A percentile compares a stretch with the other conserved stretches of the same genome.
These are phyloP conservation scores for Pteruthius melanotis DNA, from an alignment of 2,113 vertebrate species.

Conservation along the genomic window DNA sequence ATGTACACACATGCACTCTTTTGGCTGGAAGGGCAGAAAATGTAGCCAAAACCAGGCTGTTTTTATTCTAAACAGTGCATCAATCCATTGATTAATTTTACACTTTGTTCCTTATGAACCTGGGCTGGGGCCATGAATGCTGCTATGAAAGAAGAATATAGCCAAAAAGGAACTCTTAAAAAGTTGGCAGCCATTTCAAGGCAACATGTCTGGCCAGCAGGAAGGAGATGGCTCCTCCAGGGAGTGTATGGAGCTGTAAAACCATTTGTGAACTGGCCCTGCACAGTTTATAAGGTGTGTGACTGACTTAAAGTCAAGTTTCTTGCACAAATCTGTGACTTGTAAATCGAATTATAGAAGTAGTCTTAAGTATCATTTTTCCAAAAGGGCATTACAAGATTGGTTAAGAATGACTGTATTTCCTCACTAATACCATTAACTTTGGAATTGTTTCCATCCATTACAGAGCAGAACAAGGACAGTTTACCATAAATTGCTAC, in stretches of 20 bases:
- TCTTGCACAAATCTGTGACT: slow-evolving; percentile 57
- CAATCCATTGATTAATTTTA: slow-evolving; percentile 68
- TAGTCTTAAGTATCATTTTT: slow-evolving; percentile 53
- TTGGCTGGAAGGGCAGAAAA: slow-evolving; percentile 61
- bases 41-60: slow-evolving; percentile 30
- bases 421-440: slow-evolving; percentile 63
- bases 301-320: slow-evolving; percentile 63
- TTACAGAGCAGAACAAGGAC: slow-evolving; percentile 26
- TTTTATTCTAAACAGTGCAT: slow-evolving; percentile 69
- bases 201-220: slow-evolving; percentile 61
- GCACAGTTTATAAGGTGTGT: slow-evolving; percentile 68
- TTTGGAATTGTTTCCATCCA: slow-evolving; percentile 59
- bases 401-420: slow-evolving; percentile 62
- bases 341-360: slow-evolving; percentile 65
- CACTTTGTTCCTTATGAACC: slow-evolving; percentile 69
- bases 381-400: slow-evolving; percentile 49
- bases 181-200: slow-evolving; percentile 57
- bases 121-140: slow-evolving; percentile 41
- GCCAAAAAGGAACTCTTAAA: slow-evolving; percentile 66
- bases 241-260: slow-evolving; percentile 50
- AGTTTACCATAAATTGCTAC: slow-evolving; percentile 21
- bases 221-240: slow-evolving; percentile 68
- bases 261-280: slow-evolving; percentile 64
- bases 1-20: slow-evolving; percentile 54
- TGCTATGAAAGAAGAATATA: slow-evolving; percentile 52